phyloP scores from a whole-genome alignment of 2,113 vertebrate species.

The Climacteris rufus region DNA sequence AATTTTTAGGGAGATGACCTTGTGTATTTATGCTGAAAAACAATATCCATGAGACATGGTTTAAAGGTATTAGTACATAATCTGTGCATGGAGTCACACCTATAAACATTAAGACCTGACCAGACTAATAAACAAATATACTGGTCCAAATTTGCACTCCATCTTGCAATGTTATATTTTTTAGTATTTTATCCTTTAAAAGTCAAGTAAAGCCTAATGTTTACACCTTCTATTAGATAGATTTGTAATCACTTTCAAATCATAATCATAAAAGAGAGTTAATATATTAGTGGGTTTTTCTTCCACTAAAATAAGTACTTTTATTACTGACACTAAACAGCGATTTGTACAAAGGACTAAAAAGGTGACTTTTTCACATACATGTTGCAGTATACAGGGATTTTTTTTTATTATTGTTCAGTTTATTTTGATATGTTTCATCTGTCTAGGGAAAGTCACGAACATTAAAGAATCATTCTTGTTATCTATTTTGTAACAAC shows the following conservation, averaged over 20 bases:
- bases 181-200: background rate
- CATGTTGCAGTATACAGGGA: background rate
- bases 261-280: background rate
- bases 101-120: background rate
- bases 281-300: background rate
- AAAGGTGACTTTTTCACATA: background rate
- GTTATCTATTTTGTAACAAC: background rate
- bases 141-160: background rate
- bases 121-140: background rate
- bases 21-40: background rate
- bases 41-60: background rate
- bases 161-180: background rate
- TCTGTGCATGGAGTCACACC: background rate
- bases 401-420: background rate
- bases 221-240: background rate
- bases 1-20: background rate
- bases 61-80: background rate
- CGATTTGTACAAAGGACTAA: background rate
- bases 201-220: background rate
- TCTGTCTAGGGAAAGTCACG: background rate
- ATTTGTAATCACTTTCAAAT: background rate
- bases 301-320: background rate
- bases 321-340: background rate
- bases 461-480: background rate
- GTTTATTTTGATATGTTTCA: background rate